Percentiles rank a stretch among this genome's conserved stretches.
Conservation (phyloP, 2,113 vertebrate genomes). For the Hystrix brachyura region DNA sequence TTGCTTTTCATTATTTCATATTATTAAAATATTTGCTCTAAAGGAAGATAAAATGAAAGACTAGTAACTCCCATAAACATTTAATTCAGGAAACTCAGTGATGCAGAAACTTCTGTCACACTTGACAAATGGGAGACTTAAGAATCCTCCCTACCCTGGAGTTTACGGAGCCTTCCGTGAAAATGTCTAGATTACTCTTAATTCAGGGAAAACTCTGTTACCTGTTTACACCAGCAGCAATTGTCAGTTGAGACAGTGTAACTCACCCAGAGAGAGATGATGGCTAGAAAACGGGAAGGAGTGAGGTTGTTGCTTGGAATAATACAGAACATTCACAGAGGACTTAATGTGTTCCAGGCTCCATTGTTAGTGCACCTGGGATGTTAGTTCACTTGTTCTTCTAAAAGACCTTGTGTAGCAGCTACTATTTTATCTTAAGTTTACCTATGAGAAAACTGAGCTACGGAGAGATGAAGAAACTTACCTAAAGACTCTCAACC, state of each 20-base stretch:
- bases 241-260: background rate
- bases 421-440: background rate
- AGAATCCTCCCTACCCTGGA: background rate
- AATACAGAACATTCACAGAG: background rate
- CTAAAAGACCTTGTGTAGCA: background rate
- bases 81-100: background rate
- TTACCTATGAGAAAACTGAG: background rate
- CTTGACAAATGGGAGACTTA: background rate
- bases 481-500: background rate
- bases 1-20: background rate
- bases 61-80: background rate
- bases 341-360: background rate
- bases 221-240: background rate
- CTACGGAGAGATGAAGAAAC: background rate
- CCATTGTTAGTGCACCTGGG: background rate
- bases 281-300: background rate
- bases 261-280: background rate
- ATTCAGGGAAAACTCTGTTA: background rate
- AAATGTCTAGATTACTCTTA: background rate
- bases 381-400: background rate
- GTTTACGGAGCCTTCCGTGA: background rate
- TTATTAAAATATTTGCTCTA: conserved; percentile 1
- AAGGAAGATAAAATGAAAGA: background rate
- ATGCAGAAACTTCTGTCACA: background rate
- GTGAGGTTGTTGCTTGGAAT: background rate